Evolutionary conservation across 2,888 invertebrate genomes (phyloP), one percentile per base, ranked within the genome.

Genomic region (Neocrepidodera transversa): DNA sequence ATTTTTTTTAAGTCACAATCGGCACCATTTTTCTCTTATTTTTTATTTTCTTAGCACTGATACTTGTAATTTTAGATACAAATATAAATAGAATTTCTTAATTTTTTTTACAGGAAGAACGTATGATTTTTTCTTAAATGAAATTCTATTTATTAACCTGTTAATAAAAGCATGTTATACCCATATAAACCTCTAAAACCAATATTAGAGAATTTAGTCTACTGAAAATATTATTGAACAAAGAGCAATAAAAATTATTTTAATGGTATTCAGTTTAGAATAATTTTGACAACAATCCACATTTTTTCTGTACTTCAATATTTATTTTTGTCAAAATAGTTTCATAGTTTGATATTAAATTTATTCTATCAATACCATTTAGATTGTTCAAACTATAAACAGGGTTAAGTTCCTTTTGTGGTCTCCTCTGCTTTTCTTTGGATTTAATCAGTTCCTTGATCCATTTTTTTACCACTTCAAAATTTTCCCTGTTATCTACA

Each of bases 1-100:
- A 62, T 74, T 78, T 79, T 45, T 77, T 77, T 80, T 78, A 72
- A 79, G 76, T 79, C 79, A 79, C 78, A 76, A 76, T 74, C 76
- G 77, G 77, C 78, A 78, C 78, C 73, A 67, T 78, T 77, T 76
- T 77, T 72, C 68, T 69, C 63, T 60, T 66, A 63, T 71, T 60
- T 68, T 65, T 54, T 45, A n/a, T 13, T 42, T 76, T 76, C 74
- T 73, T 71, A 75, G 77, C 77, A 78, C 77, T 73, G 71, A 74
- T 76, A 64, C 73, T 76, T 72, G 72, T 74, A 71, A 72, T 42
- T 73, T 45, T 77, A 78, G 76, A 74, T 63, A 57, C 69, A 68
- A 73, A 69, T 70, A 60, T 63, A 67, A 75, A 76, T 68, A 71
- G 78, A 77, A 77, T 77, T 77, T 69, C 64, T 62, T 48, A 11